phyloP scores from a whole-genome alignment of 2,888 invertebrate genomes.

The Drosophila sordidapex region DNA sequence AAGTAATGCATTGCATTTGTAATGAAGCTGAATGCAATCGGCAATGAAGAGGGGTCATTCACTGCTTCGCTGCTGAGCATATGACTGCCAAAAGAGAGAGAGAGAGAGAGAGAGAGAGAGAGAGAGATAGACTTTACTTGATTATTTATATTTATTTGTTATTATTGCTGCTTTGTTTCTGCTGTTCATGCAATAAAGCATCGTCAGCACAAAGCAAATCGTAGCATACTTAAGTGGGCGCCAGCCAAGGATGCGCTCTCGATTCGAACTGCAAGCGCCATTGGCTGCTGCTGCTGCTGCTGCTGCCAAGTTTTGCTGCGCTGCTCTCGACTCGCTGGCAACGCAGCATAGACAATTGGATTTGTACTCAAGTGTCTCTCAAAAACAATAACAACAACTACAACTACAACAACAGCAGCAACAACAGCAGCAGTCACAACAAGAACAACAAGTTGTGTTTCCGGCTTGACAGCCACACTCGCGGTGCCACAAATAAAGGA shows the following conservation, averaged over 20 bases:
- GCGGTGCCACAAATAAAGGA: conserved; percentile 49
- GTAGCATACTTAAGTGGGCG: conserved; percentile 74
- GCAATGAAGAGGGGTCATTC: not conserved
- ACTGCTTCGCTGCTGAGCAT: conserved; percentile 2
- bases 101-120: not conserved
- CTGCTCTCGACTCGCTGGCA: conserved; percentile 57
- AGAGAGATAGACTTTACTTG: conserved; percentile 55
- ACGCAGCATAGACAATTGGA: conserved; percentile 58
- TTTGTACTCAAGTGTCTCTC: conserved; percentile 43
- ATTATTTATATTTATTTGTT: conserved; percentile 78
- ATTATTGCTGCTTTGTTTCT: conserved; percentile 31
- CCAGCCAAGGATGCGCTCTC: conserved; percentile 48
- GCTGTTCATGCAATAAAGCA: conserved; percentile 57
- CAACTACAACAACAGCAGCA: conserved; percentile 4
- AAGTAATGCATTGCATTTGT: no score
- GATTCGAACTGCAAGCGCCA: conserved; percentile 1
- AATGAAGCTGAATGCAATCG: not conserved
- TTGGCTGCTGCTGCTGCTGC: not conserved
- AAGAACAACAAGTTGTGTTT: conserved; percentile 30
- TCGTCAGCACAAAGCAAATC: conserved; percentile 69
- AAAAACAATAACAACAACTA: conserved; percentile 17
- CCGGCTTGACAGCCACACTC: conserved; percentile 55
- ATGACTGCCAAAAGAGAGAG: conserved; percentile 22
- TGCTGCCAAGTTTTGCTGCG: conserved; percentile 31
- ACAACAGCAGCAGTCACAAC: conserved; percentile 1